phyloP scores from a whole-genome alignment of 2,888 invertebrate genomes.

The Apamea epomidion region DNA sequence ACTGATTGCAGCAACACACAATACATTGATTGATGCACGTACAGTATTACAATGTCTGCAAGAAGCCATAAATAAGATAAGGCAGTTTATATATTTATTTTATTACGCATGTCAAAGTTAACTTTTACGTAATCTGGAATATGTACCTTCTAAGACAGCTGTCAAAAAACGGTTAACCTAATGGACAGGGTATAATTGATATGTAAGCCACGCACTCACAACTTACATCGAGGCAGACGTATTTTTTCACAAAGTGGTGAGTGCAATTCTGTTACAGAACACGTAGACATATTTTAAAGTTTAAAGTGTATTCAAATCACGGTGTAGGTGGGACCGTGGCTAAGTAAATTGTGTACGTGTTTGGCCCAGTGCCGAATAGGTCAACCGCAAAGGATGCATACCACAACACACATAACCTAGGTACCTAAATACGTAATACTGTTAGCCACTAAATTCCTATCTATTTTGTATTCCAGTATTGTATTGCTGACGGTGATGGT shows the following conservation, averaged over 20 bases:
- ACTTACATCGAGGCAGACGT: slow-evolving; percentile 23
- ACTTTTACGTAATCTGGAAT: no score
- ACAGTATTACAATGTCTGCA: no score
- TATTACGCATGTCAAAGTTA: no score
- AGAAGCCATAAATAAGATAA: no score
- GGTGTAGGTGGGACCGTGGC: slow-evolving; percentile 78
- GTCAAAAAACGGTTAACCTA: no score
- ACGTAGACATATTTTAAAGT: slow-evolving; percentile 73
- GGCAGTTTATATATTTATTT: no score
- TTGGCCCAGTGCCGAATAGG: slow-evolving; percentile 87
- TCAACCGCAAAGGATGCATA: slow-evolving; percentile 78
- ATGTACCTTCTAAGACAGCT: no score
- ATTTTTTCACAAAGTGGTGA: slow-evolving; percentile 55
- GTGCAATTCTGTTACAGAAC: slow-evolving; percentile 59
- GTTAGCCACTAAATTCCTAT: slow-evolving; percentile 60
- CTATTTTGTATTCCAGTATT: slow-evolving; percentile 63
- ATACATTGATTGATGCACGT: no score
- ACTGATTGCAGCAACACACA: no score
- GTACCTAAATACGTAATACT: slow-evolving; percentile 64
- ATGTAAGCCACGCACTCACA: slow-evolving; percentile 14
- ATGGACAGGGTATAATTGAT: background rate
- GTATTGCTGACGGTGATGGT: slow-evolving; percentile 38
- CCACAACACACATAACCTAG: slow-evolving; percentile 69
- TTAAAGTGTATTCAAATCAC: slow-evolving; percentile 85
- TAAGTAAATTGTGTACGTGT: slow-evolving; percentile 90